These are phyloP conservation scores for Drosophila auraria DNA, from an alignment of 1,140 invertebrate species.

Conservation along the genomic window DNA sequence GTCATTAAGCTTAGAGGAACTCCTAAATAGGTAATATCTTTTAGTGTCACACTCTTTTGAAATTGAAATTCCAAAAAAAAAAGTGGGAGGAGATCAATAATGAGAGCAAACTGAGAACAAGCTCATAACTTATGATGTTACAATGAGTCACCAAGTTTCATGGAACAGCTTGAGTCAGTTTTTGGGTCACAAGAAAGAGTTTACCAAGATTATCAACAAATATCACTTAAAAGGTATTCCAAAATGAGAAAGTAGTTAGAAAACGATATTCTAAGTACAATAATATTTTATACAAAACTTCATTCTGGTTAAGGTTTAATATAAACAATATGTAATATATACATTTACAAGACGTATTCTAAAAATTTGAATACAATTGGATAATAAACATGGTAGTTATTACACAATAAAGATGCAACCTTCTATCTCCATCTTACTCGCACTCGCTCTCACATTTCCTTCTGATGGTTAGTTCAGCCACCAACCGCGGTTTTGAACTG, in stretches of 20 bases:
- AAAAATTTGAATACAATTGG: no score
- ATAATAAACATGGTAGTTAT: no score
- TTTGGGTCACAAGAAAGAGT: neutral
- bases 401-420: no score
- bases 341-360: no score
- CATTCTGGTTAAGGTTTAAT: no score
- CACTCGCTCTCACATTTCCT: no score
- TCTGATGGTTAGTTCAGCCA: no score
- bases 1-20: conserved; percentile 3
- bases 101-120: neutral
- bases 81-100: conserved; percentile 11
- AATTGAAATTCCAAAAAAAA: neutral
- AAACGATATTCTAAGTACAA: no score
- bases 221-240: neutral
- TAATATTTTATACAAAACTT: no score
- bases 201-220: neutral
- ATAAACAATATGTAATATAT: no score
- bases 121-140: neutral
- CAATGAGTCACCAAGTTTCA: conserved; percentile 10
- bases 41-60: conserved; percentile 6
- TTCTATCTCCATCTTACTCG: no score
- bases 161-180: neutral
- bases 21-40: conserved; percentile 8
- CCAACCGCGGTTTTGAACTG: no score
- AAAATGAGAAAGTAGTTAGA: neutral